Percentiles rank a stretch among this genome's conserved stretches.
phyloP scores from a whole-genome alignment of 2,797 vertebrate species.

The Hypotaenidia okinawae region DNA sequence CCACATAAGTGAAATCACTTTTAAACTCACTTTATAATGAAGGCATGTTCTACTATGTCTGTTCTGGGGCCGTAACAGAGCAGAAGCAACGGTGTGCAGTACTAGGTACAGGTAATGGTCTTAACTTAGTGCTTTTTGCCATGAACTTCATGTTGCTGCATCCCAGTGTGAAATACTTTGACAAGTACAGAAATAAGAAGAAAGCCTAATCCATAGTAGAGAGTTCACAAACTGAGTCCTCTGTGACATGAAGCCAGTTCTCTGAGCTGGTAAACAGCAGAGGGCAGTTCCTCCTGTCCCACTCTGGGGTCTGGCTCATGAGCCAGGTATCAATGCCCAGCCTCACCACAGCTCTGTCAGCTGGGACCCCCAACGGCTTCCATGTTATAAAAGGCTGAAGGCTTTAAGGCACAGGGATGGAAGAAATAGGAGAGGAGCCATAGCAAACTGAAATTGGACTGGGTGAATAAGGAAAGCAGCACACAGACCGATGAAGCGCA shows the following conservation, averaged over 20 bases:
- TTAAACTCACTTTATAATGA: not conserved
- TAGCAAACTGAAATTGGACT: rapidly evolving
- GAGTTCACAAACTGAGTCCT: not conserved
- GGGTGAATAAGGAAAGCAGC: not conserved
- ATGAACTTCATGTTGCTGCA: not conserved
- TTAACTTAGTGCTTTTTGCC: not conserved
- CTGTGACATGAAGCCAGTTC: not conserved
- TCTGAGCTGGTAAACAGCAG: no score
- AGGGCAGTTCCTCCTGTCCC: not conserved
- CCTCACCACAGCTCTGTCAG: no score
- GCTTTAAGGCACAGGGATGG: not conserved
- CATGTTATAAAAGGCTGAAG: rapidly evolving
- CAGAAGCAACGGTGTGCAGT: not conserved
- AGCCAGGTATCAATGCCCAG: rapidly evolving
- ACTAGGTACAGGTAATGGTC: rapidly evolving
- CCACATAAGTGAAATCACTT: not conserved
- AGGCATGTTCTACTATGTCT: not conserved
- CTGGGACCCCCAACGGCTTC: not conserved
- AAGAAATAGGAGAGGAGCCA: not conserved
- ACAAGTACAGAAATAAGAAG: not conserved
- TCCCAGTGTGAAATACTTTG: not conserved
- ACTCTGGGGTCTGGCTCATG: rapidly evolving
- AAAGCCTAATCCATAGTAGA: not conserved
- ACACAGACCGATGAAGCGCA: not conserved
- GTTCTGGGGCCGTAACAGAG: not conserved